phyloP scores from a whole-genome alignment of 1,140 invertebrate genomes.

The Lepidostoma basale region DNA sequence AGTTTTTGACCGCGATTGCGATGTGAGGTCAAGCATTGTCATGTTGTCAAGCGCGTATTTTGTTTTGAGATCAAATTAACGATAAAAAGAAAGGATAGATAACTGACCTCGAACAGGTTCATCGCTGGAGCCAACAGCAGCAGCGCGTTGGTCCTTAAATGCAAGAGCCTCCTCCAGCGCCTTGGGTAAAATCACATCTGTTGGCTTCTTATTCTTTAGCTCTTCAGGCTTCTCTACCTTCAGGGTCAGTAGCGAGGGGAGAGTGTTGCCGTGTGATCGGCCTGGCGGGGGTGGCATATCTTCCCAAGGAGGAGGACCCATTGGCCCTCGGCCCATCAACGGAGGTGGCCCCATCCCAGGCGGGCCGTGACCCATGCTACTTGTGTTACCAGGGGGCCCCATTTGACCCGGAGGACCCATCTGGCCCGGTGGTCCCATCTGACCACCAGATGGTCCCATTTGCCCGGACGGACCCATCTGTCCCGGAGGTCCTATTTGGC shows the following conservation, averaged over 20 bases:
- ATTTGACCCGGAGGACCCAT: slow-evolving; percentile 16
- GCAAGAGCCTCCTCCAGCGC: slow-evolving; percentile 88
- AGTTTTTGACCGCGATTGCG: too few species aligned
- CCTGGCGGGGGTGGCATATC: slow-evolving; percentile 27
- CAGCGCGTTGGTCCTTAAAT: slow-evolving; percentile 82
- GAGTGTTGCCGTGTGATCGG: slow-evolving; percentile 43
- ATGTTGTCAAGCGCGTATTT: too few species aligned
- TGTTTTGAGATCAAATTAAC: too few species aligned
- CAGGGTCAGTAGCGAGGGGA: slow-evolving; percentile 63
- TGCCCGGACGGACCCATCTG: slow-evolving; percentile 29
- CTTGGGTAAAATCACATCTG: slow-evolving; percentile 73
- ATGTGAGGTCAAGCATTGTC: too few species aligned
- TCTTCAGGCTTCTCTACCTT: slow-evolving; percentile 66
- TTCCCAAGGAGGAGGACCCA: slow-evolving; percentile 47
- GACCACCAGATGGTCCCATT: slow-evolving; percentile 3
- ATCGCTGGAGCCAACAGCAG: slow-evolving; percentile 69
- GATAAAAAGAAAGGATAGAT: too few species aligned
- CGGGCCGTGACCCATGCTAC: slow-evolving; percentile 34
- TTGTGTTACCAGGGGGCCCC: background rate
- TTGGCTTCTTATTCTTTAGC: slow-evolving; percentile 50
- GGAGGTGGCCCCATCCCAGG: slow-evolving; percentile 43
- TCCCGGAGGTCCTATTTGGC: slow-evolving; percentile 28
- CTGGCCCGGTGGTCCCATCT: background rate
- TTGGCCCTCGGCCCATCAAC: slow-evolving; percentile 46
- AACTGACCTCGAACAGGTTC: slow-evolving; percentile 24